Base-by-base conservation (phyloP, 2,797 vertebrate species). In the Babyrousa celebensis region DNA sequence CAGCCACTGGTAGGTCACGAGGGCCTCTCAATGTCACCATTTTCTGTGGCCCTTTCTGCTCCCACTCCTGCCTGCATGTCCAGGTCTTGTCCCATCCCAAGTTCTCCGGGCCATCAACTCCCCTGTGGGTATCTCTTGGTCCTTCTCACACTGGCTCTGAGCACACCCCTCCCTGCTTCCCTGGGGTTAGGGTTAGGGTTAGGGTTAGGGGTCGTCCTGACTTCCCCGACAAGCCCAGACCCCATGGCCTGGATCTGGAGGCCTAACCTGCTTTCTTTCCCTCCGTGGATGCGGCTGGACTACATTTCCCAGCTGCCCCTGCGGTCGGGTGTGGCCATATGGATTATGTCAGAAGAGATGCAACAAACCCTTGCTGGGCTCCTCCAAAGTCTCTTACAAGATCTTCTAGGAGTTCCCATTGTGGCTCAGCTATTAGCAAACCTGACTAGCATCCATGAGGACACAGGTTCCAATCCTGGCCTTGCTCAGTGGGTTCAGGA, bases 51-150 rank as follows among this genome's bases (percentile, higher is more conserved):
- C 48, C n/a, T 71, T 65, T 56, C 80, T 85, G 58, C 6, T 54
- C 14, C 21, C 21, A 8, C 36, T 43, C 62, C 68, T 63, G 21
- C 32, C 75, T 71, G 27, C 29, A 12, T 2, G 0, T 23, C 60
- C 14, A 29, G 25, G 56, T n/a, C 77, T n/a, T 48, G 12, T 87
- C 3, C 5, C 14, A 23, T 74, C 21, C 11, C 0, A 0, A 27
- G 60, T 84, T 48, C 40, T n/a, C 18, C 9, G 6, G 48, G 5
- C 74, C 6, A 0, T 25, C 32, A 1, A 56, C 12, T 32, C 20
- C 20, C 83, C 17, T 2, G 16, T 48, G 48, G 18, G 65, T 3
- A 4, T 62, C 40, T 80, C 65, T 4, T 2, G 78, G 56, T 75
- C 27, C 54, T 60, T 27, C 6, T 54, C 89, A 18, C 20, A 32